Evolutionary conservation across 2,888 invertebrate species (phyloP), one percentile per base, ranked within the genome.

Genomic region (Mystacides longicornis): DNA sequence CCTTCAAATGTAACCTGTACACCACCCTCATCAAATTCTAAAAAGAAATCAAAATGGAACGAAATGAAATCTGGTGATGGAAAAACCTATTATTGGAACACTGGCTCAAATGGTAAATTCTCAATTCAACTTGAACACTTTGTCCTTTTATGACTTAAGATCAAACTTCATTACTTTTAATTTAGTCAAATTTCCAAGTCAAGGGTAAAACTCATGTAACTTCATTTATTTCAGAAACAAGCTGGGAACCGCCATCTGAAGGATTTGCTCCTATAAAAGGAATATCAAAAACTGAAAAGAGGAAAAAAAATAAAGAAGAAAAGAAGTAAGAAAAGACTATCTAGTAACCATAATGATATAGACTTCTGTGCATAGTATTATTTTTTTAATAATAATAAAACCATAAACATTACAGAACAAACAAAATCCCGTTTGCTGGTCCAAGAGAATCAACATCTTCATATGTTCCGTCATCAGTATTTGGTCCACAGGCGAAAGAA

Each of bases 1-100:
- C 55, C 45, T 63, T 63, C 37, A 3, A 21, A 16, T 4, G 9
- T 16, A 22, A 18, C 49, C 9, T 18, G 20, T 45, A 33, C 43
- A 21, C 14, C 18, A 11, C 16, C 54, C 45, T 49, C 42, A 4
- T 22, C 14, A 21, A 54, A 31, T 27, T 37, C 37, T 3, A 37
- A 55, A 23, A 56, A 62, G 37, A 56, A 52, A 51, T 27, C n/a
- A n/a, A 61, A 66, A 20, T 94, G 94, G 94, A 84, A 87, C 61
- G 91, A 94, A 70, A 85, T 85, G 0, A 81, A 81, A 63, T 81
- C 83, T 58, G 84, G 85, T 49, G 86, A 89, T 65, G 92, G 90
- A 1, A 78, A 83, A 63, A 80, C 83, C 1, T 94, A 94, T 68
- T 95, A 87, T 66, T 93, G 92, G 91, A 89, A 94, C 69, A 83